Evolutionary conservation across 1,140 invertebrate species (phyloP), one percentile per base, ranked within the genome.

Genomic region (Popillia japonica): DNA sequence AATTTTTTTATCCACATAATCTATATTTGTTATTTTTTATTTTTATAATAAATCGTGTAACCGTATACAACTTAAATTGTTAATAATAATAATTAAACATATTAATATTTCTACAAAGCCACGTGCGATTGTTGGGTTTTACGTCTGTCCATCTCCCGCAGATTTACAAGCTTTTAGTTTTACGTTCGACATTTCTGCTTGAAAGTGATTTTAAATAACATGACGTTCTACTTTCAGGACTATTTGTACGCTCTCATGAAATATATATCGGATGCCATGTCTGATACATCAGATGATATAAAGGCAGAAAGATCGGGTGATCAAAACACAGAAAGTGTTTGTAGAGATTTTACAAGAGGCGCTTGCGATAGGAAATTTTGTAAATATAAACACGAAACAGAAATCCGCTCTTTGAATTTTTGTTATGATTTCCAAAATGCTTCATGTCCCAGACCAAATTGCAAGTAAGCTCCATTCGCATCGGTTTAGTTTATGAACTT

Each of bases 391-490:
- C 93, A 95, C 77, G 90, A 91, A 80, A 86, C 86, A 82, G 90
- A 86, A 81, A 87, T 73, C 83, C 87, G 41, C 82, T 87, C 68
- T 0, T 82, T 87, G n/a, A 88, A 90, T n/a, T 96, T 96, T 84
- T 96, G 95, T 84, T 94, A 96, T 84, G 95, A 96, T 84, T 96
- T 90, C 87, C 94, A 96, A 86, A 96, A 96, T 85, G 92, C 90
- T 11, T 89, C 90, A 76, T 94, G 92, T 83, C 88, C 89, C 17
- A 88, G 92, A 82, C 86, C 89, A 0, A 91, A 90, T 64, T 90
- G 90, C 82, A 87, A 86, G 86, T 87, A 80, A 84, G 85, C 82
- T 42, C n/a, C n/a, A 14, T 20, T 73, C 48, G 27, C 11, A 10
- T 20, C 9, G 14, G 14, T 22, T 76, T 55, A 42, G 55, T 76